These are phyloP conservation scores for Hypomecis atomaria DNA, from an alignment of 2,888 invertebrate genomes.

Conservation along the genomic window DNA sequence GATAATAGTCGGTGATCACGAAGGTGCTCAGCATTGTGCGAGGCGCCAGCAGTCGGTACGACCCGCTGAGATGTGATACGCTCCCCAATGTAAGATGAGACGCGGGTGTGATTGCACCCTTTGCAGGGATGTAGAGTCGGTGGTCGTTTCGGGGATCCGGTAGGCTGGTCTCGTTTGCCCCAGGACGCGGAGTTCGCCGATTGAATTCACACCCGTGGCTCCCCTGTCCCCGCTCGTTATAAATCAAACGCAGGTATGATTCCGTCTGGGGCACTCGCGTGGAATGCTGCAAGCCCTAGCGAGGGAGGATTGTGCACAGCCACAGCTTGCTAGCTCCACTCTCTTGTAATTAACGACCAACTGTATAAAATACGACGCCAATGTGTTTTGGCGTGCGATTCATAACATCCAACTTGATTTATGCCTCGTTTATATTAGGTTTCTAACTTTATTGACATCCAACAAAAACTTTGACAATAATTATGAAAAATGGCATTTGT, in stretches of 20 bases:
- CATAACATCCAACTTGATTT: slow-evolving; percentile 26
- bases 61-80: slow-evolving; percentile 73
- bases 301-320: slow-evolving; percentile 56
- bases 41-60: slow-evolving; percentile 74
- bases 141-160: slow-evolving; percentile 53
- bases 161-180: slow-evolving; percentile 56
- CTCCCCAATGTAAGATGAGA: slow-evolving; percentile 60
- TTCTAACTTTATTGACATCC: slow-evolving; percentile 34
- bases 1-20: slow-evolving; percentile 79
- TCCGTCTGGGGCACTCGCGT: slow-evolving; percentile 73
- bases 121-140: slow-evolving; percentile 38
- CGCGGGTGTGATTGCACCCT: slow-evolving; percentile 32
- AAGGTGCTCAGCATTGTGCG: slow-evolving; percentile 67
- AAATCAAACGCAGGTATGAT: slow-evolving; percentile 82
- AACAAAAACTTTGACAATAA: slow-evolving; percentile 47
- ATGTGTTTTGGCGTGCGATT: slow-evolving; percentile 28
- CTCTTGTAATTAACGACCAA: slow-evolving; percentile 53
- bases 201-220: slow-evolving; percentile 77
- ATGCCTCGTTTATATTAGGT: slow-evolving; percentile 29
- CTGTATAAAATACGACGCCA: slow-evolving; percentile 33
- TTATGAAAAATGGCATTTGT: slow-evolving; percentile 54
- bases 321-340: slow-evolving; percentile 24
- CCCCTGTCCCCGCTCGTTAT: slow-evolving; percentile 77
- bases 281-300: slow-evolving; percentile 64
- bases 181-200: slow-evolving; percentile 68